Evolutionary conservation across 1,140 invertebrate species (phyloP), one percentile per base, ranked within the genome.

Genomic region (Marisa cornuarietis): DNA sequence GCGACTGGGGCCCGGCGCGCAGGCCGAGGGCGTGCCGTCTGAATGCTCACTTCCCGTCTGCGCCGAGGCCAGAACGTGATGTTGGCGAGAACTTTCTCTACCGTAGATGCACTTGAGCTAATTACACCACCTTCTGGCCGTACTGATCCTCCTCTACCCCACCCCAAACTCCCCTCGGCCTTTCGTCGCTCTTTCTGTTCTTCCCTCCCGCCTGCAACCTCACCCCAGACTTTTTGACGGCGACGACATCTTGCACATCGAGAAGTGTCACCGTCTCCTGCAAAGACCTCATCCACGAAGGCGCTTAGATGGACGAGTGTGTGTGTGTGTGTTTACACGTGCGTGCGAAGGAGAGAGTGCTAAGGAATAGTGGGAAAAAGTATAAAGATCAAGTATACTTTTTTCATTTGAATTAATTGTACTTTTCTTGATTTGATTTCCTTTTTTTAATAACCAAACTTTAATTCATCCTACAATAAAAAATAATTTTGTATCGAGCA

Each of bases 71-170:
- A 11, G 76, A 22, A 77, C 76, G 76, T 77, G 76, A 42, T 69
- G 49, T 68, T 69, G 13, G 63, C 63, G 51, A 31, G 4, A n/a
- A n/a, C 31, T 13, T 63, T 24, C 8, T 8, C 61, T 51, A n/a
- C 11, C 76, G 11, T 22, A 51, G 26, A 66, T 24, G 18, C 76
- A 68, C 76, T 77, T 63, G 62, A 20, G 24, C 76, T 77, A 77
- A 77, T 77, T 77, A 69, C 63, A 22, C 63, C 26, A 65, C 76
- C 76, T 66, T 77, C 76, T 77, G 76, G 76, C 65, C 76, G 22
- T 1, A 58, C 54, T 58, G 54, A 58, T 58, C 11, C 54, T 58
- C 54, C 54, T 58, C 1, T 58, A 11, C 11, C 16, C 54, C 16
- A 11, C 54, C 54, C 54, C 16, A 11, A 58, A 58, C 54, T 58